Base-by-base conservation (phyloP, 2,888 invertebrate genomes). In the Baronia brevicornis region DNA sequence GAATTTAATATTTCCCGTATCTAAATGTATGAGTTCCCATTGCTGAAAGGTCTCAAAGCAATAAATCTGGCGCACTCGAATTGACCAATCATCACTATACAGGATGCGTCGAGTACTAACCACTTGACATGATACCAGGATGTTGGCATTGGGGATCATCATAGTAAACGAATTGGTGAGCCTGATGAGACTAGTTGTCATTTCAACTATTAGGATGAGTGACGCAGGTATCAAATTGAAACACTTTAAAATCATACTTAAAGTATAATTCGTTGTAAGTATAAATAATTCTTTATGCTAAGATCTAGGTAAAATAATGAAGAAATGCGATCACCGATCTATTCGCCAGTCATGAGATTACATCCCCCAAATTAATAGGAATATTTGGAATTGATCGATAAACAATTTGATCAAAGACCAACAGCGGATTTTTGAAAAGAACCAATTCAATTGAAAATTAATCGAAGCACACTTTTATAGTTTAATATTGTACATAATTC, bases 401-500 rank as follows among this genome's bases (percentile, higher is more conserved):
- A n/a, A n/a, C n/a, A n/a, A n/a, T n/a, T n/a, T n/a, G n/a, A n/a
- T n/a, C n/a, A n/a, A n/a, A n/a, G n/a, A n/a, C n/a, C n/a, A n/a
- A n/a, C 27, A 22, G 17, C 23, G 30, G 6, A 6, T 22, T n/a
- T 7, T 23, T 23, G 30, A 23, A 17, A 23, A 23, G 17, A 23
- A 11, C 18, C 12, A 13, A 13, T 9, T n/a, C 4, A 10, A 12
- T 10, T 9, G 10, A 3, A 12, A 22, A 22, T 8, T 9, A 5
- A 10, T 22, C 4, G 22, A 3, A 8, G 5, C 10, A 22, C n/a
- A n/a, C n/a, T n/a, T 22, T n/a, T 3, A 9, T 22, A 3, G 26
- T 33, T 24, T 26, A 27, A 28, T 20, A 5, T 15, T 25, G 24
- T 31, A 27, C 25, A 13, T 25, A 36, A 14, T 13, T 8, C 29